A percentile compares a stretch with the other conserved stretches of the same genome.
Evolutionary conservation across 1,140 invertebrate species (phyloP).

Genomic region (Zaprionus lachaisei): DNA sequence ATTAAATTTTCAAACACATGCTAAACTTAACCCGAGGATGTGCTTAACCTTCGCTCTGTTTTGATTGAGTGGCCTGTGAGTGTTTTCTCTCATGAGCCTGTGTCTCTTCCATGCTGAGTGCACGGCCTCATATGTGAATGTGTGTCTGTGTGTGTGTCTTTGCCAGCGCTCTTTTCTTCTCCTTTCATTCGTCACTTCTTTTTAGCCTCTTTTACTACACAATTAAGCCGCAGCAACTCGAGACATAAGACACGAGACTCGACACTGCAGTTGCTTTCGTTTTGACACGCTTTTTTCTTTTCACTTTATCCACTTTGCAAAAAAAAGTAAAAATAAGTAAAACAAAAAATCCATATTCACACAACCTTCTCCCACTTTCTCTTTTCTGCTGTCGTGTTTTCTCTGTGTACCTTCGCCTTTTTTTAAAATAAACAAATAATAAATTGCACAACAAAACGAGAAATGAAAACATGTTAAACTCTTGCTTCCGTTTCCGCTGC

Average conservation of each 20-base stretch:
- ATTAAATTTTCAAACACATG: conserved; percentile 82
- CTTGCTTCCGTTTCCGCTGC: conserved; percentile 83
- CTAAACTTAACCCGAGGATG: conserved; percentile 79
- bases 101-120: conserved; percentile 14
- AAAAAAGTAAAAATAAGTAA: conserved; percentile 22
- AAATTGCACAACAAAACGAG: conserved; percentile 33
- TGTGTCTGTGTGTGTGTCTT: conserved; percentile 9
- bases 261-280: conserved; percentile 43
- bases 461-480: conserved; percentile 59
- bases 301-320: conserved; percentile 46
- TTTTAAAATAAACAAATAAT: conserved; percentile 37
- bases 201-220: conserved; percentile 44
- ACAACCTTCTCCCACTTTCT: conserved; percentile 13
- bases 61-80: conserved; percentile 76
- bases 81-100: conserved; percentile 73
- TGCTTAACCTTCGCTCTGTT: conserved; percentile 81
- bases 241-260: conserved; percentile 9
- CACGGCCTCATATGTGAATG: not conserved
- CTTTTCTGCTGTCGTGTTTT: conserved; percentile 16
- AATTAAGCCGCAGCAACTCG: conserved; percentile 52
- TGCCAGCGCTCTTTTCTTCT: conserved; percentile 18
- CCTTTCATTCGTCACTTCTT: conserved; percentile 48
- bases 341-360: conserved; percentile 24
- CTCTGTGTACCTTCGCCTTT: not conserved
- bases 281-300: conserved; percentile 50